Percentiles rank a stretch among this genome's conserved stretches.
Evolutionary conservation across 2,888 invertebrate species (phyloP).

Genomic region (Platypus cylindrus): DNA sequence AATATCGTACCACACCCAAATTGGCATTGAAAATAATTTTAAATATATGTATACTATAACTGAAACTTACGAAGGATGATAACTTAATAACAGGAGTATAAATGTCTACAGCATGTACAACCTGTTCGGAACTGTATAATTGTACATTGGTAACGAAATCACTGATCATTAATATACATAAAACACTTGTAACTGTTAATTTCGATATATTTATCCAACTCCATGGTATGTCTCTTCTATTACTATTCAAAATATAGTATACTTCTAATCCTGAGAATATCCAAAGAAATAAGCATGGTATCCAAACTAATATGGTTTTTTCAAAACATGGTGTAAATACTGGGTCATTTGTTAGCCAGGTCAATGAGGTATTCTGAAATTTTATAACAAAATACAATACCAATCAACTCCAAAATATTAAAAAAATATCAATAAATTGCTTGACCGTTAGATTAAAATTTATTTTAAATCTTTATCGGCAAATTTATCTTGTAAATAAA

Average conservation of each 20-base stretch:
- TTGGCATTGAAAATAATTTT: too few species aligned
- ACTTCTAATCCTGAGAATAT: slow-evolving; percentile 58
- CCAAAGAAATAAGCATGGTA: slow-evolving; percentile 78
- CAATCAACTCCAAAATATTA: background rate
- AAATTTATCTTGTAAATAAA: background rate
- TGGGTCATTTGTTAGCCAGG: slow-evolving; percentile 70
- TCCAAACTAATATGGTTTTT: slow-evolving; percentile 80
- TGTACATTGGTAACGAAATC: slow-evolving; percentile 55
- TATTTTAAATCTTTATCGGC: background rate
- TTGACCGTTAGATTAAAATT: too few species aligned
- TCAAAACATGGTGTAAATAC: slow-evolving; percentile 86
- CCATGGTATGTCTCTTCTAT: slow-evolving; percentile 69
- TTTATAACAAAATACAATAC: background rate
- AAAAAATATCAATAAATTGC: background rate
- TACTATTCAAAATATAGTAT: slow-evolving; percentile 63
- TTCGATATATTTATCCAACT: slow-evolving; percentile 58
- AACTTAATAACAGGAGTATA: slow-evolving; percentile 69
- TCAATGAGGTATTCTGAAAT: slow-evolving; percentile 59
- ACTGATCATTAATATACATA: slow-evolving; percentile 53
- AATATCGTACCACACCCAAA: too few species aligned
- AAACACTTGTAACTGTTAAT: slow-evolving; percentile 47
- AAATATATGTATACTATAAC: too few species aligned
- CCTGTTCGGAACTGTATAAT: slow-evolving; percentile 34
- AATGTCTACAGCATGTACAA: slow-evolving; percentile 56
- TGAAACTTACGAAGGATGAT: slow-evolving; percentile 70